A percentile compares a stretch with the other conserved stretches of the same genome.
Conservation (phyloP, 2,888 invertebrate species). For the Microplitis deprimator region DNA sequence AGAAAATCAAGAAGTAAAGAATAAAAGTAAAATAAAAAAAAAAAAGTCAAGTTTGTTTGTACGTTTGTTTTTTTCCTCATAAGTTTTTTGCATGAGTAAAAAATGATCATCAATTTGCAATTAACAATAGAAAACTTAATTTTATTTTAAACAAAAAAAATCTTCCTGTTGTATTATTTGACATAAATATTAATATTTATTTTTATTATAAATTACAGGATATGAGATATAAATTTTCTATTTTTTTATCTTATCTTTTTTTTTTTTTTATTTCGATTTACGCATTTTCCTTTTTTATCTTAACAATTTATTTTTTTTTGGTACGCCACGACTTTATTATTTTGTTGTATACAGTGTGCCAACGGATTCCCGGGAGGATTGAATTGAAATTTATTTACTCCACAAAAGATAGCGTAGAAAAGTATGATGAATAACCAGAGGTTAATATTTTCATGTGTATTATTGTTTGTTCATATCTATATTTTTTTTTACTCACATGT, state of each 20-base stretch:
- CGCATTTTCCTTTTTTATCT: background rate
- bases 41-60: background rate
- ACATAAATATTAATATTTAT: background rate
- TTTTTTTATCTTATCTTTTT: background rate
- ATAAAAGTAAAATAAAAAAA: constrained; percentile 1
- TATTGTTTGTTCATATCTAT: background rate
- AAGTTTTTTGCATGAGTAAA: background rate
- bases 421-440: constrained; percentile 27
- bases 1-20: background rate
- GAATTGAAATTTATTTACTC: constrained; percentile 4
- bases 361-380: background rate
- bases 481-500: background rate
- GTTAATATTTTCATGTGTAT: constrained; percentile 11
- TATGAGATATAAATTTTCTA: background rate
- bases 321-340: background rate
- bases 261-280: background rate
- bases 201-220: background rate
- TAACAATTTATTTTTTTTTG: background rate
- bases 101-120: background rate
- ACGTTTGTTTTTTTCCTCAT: background rate
- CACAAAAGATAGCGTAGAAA: constrained; percentile 18
- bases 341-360: background rate
- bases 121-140: background rate
- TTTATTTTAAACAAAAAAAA: background rate
- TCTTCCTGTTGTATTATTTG: background rate